These are phyloP conservation scores for Formicarius rufipectus DNA, from an alignment of 2,113 vertebrate genomes.

Conservation along the genomic window DNA sequence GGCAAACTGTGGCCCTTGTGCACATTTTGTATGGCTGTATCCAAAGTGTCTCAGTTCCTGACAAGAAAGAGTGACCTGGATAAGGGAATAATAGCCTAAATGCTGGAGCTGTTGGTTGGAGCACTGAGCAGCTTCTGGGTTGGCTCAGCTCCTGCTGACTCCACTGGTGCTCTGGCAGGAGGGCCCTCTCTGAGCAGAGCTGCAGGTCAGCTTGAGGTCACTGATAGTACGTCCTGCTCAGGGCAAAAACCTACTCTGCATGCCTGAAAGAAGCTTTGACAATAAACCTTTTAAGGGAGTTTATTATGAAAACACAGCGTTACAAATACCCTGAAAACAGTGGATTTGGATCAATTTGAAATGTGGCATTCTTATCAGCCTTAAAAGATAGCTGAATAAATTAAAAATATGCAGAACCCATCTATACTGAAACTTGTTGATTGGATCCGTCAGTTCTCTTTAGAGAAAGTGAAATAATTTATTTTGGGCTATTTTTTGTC, in stretches of 20 bases:
- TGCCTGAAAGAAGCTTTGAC: slow-evolving; percentile 43
- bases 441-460: slow-evolving; percentile 8
- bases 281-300: slow-evolving; percentile 40
- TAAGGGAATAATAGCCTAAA: neutral
- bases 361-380: neutral
- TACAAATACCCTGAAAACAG: slow-evolving; percentile 31
- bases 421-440: slow-evolving; percentile 46
- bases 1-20: neutral
- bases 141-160: neutral
- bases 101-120: neutral
- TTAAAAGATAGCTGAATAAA: slow-evolving; percentile 32
- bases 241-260: slow-evolving; percentile 24
- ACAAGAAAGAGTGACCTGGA: neutral
- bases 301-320: slow-evolving; percentile 28
- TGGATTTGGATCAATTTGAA: slow-evolving; percentile 29
- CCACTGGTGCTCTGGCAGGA: neutral
- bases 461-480: neutral
- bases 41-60: neutral
- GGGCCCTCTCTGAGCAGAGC: neutral
- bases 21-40: neutral
- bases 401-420: slow-evolving; percentile 45
- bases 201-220: neutral
- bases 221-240: neutral
- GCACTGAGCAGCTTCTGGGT: neutral
- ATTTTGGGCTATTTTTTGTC: neutral